phyloP scores from a whole-genome alignment of 2,113 vertebrate species.

The Zapornia atra region DNA sequence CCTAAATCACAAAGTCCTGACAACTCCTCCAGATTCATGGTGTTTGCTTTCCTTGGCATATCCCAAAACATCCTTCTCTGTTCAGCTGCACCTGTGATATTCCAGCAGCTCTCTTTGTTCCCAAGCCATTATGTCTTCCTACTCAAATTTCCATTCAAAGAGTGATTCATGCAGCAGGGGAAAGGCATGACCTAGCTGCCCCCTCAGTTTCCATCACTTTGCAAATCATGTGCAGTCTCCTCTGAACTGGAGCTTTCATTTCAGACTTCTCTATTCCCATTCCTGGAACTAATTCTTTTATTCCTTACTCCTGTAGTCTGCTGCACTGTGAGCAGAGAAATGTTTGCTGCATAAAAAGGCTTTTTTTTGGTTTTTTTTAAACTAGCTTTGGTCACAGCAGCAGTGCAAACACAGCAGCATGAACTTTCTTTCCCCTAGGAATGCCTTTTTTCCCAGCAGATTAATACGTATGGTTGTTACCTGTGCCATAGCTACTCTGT shows the following conservation, averaged over 20 bases:
- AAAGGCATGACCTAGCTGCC: constrained; percentile 62
- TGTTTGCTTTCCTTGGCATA: constrained; percentile 68
- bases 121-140: constrained; percentile 62
- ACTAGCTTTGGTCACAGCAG: background rate
- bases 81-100: constrained; percentile 65
- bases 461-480: background rate
- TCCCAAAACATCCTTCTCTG: constrained; percentile 50
- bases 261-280: background rate
- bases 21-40: constrained; percentile 52
- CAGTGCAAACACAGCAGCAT: background rate
- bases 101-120: constrained; percentile 67
- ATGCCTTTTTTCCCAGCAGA: background rate
- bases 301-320: background rate
- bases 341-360: background rate
- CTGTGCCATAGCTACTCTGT: background rate
- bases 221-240: constrained; percentile 41
- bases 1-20: constrained; percentile 51
- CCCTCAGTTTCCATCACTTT: constrained; percentile 61
- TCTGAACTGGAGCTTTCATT: constrained; percentile 16
- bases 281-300: background rate
- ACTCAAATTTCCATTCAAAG: constrained; percentile 66
- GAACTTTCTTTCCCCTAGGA: background rate
- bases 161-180: constrained; percentile 61
- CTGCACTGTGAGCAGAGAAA: background rate
- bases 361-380: background rate